phyloP scores from a whole-genome alignment of 2,797 vertebrate species.

The Balearica regulorum region DNA sequence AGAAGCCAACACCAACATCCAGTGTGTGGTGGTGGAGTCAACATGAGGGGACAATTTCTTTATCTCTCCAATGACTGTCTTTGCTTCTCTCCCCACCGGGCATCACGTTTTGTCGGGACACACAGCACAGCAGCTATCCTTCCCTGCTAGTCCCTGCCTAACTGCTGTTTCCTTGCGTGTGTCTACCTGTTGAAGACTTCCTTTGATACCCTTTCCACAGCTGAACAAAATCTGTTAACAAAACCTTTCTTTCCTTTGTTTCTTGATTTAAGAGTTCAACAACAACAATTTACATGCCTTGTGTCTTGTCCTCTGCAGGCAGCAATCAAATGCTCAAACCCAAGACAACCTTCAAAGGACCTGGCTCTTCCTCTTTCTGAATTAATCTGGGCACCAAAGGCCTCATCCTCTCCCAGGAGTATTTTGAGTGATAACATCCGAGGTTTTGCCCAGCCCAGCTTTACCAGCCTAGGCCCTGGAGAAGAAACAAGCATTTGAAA shows the following conservation, averaged over 20 bases:
- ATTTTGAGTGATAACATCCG: background rate
- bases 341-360: background rate
- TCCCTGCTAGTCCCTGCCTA: background rate
- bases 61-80: background rate
- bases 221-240: background rate
- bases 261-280: background rate
- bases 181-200: background rate
- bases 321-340: background rate
- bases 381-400: background rate
- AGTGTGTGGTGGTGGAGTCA: rapidly evolving
- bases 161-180: background rate
- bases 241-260: background rate
- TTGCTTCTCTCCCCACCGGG: background rate
- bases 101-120: background rate
- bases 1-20: background rate
- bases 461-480: background rate
- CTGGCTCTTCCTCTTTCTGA: background rate
- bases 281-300: background rate
- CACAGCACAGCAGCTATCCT: background rate
- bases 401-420: background rate
- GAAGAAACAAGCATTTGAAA: background rate
- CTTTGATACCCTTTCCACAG: background rate
- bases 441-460: background rate
- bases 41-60: background rate
- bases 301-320: background rate